These are phyloP conservation scores for Falco rusticolus DNA, from an alignment of 2,797 vertebrate genomes.

Conservation along the genomic window DNA sequence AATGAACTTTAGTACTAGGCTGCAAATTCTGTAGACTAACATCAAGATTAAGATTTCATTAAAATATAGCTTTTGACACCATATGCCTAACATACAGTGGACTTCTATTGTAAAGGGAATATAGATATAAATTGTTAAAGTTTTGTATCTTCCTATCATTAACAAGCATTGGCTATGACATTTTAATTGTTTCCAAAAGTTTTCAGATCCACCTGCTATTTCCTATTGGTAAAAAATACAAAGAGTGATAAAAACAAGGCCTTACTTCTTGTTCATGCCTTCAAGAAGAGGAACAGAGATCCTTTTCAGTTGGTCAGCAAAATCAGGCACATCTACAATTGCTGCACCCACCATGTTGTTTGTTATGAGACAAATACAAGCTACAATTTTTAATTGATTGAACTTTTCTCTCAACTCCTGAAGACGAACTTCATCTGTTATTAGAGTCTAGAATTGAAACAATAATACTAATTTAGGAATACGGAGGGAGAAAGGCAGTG, in stretches of 20 bases:
- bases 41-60: neutral
- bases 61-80: neutral
- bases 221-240: neutral
- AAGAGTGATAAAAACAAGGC: neutral
- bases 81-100: neutral
- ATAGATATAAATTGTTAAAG: neutral
- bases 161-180: neutral
- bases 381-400: slow-evolving; percentile 83
- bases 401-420: slow-evolving; percentile 86
- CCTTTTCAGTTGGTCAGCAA: slow-evolving; percentile 86
- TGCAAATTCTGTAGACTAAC: neutral
- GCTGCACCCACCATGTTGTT: slow-evolving; percentile 85
- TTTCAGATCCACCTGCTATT: neutral
- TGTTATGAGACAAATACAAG: slow-evolving; percentile 88
- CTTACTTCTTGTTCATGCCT: slow-evolving; percentile 88
- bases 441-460: slow-evolving; percentile 82
- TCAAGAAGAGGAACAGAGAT: slow-evolving; percentile 88
- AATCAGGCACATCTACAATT: slow-evolving; percentile 81
- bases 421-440: slow-evolving; percentile 89
- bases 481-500: neutral
- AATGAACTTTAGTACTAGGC: neutral
- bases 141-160: neutral
- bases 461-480: slow-evolving; percentile 13
- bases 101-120: neutral
- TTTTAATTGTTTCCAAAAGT: neutral